These are phyloP conservation scores for Orius laevigatus DNA, from an alignment of 1,140 invertebrate genomes.

Conservation along the genomic window DNA sequence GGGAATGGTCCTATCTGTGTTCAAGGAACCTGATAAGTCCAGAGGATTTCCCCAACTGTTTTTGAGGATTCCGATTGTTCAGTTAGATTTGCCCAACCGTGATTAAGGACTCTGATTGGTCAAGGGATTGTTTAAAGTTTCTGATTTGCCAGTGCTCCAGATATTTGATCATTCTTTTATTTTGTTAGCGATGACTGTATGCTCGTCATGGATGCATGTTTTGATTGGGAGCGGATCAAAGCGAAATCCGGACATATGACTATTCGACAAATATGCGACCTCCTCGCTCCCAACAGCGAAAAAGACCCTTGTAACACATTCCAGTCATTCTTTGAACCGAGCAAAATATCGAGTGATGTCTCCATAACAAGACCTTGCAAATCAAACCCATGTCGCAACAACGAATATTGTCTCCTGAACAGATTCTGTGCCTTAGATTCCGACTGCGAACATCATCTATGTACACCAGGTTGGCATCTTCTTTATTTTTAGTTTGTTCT, in stretches of 20 bases:
- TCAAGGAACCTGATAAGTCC: too few relatives aligned
- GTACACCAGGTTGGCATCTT: slow-evolving; percentile 30
- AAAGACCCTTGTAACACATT: slow-evolving; percentile 52
- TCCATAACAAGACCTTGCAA: slow-evolving; percentile 62
- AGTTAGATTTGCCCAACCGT: too few relatives aligned
- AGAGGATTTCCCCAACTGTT: neutral
- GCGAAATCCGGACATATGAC: slow-evolving; percentile 26
- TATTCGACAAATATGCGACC: slow-evolving; percentile 45
- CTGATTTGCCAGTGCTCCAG: too few relatives aligned
- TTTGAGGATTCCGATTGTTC: too few relatives aligned
- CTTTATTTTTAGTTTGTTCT: slow-evolving; percentile 20
- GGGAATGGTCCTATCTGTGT: too few relatives aligned
- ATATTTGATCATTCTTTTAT: slow-evolving; percentile 9
- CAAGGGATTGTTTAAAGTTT: too few relatives aligned
- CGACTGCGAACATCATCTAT: slow-evolving; percentile 42
- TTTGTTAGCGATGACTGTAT: slow-evolving; percentile 54
- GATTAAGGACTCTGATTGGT: too few relatives aligned
- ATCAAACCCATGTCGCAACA: slow-evolving; percentile 53
- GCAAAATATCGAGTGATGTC: slow-evolving; percentile 26
- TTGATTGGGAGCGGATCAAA: slow-evolving; percentile 47
- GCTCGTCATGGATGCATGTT: slow-evolving; percentile 59
- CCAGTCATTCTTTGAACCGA: too few relatives aligned
- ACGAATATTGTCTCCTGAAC: slow-evolving; percentile 51
- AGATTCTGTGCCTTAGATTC: slow-evolving; percentile 36
- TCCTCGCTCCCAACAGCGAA: slow-evolving; percentile 42